Percentiles rank a stretch among this genome's conserved stretches.
These are phyloP conservation scores for Entelurus aequoreus DNA, from an alignment of 2,113 vertebrate genomes.

Conservation along the genomic window DNA sequence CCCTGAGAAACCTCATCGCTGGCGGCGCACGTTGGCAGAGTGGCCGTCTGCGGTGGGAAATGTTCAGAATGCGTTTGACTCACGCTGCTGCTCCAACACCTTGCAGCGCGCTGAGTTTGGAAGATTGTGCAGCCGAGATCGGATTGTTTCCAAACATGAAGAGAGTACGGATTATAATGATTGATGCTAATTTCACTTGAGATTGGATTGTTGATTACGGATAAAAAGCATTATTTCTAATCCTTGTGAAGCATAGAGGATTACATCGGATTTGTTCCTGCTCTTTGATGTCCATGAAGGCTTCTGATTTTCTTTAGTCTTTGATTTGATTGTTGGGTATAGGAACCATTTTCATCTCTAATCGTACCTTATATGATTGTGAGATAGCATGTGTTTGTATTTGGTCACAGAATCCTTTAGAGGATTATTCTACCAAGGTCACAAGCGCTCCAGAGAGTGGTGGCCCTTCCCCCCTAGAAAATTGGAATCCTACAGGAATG, in stretches of 20 bases:
- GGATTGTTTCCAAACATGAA: slow-evolving; percentile 13
- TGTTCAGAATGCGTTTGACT: slow-evolving; percentile 1
- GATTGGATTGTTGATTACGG: slow-evolving; percentile 5
- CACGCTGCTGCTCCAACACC: slow-evolving; percentile 28
- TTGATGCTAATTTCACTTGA: slow-evolving; percentile 23
- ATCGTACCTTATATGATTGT: not conserved
- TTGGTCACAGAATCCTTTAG: too few relatives aligned
- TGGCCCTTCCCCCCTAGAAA: too few relatives aligned
- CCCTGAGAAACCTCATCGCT: slow-evolving; percentile 56
- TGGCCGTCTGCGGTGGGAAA: slow-evolving; percentile 35
- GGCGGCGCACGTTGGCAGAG: slow-evolving; percentile 31
- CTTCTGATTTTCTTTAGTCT: not conserved
- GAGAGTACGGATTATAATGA: slow-evolving; percentile 30
- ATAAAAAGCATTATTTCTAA: slow-evolving; percentile 3
- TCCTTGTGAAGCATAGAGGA: slow-evolving; percentile 6
- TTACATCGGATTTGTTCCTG: slow-evolving; percentile 2
- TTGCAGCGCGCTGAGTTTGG: slow-evolving; percentile 31
- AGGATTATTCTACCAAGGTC: too few relatives aligned
- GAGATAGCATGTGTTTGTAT: too few relatives aligned
- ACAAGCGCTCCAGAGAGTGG: too few relatives aligned
- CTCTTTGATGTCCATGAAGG: not conserved
- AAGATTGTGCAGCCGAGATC: slow-evolving; percentile 35
- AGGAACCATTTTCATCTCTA: not conserved
- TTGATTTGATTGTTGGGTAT: not conserved
- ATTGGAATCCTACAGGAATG: too few relatives aligned